These are phyloP conservation scores for Lasioglossum villosulum DNA, from an alignment of 2,888 invertebrate genomes.

Conservation along the genomic window DNA sequence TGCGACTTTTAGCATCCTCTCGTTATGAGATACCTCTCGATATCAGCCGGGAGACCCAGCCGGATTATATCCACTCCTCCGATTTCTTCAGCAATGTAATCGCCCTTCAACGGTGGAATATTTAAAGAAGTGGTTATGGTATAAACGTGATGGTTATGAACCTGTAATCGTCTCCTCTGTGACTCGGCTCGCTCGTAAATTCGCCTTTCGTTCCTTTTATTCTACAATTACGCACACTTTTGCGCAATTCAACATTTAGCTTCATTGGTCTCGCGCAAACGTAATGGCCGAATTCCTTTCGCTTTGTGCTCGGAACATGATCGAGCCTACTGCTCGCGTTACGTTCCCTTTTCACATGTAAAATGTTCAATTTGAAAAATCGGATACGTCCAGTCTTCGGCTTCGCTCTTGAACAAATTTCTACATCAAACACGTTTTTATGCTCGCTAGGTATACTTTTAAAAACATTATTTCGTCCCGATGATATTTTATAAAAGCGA, in stretches of 20 bases:
- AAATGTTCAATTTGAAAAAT: too few species aligned
- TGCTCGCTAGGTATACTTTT: neutral
- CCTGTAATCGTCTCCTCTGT: neutral
- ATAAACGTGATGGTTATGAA: constrained; percentile 28
- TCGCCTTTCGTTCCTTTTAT: neutral
- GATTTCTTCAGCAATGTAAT: neutral
- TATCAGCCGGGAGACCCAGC: neutral
- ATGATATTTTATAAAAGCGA: neutral
- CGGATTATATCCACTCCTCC: constrained; percentile 5
- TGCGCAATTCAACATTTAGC: neutral
- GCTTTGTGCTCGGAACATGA: neutral
- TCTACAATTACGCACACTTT: neutral
- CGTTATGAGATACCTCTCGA: neutral
- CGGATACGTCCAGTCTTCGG: too few species aligned
- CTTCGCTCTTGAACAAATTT: too few species aligned
- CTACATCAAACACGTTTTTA: neutral
- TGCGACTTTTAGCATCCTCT: constrained; percentile 15
- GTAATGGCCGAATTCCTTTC: neutral
- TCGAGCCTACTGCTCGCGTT: neutral
- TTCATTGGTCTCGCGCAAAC: neutral
- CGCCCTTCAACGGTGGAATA: neutral
- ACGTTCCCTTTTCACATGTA: too few species aligned
- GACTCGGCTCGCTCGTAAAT: constrained; percentile 1
- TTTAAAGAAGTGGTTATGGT: neutral
- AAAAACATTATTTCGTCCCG: neutral